These are phyloP conservation scores for Limonius californicus DNA, from an alignment of 1,140 invertebrate genomes.

Conservation along the genomic window DNA sequence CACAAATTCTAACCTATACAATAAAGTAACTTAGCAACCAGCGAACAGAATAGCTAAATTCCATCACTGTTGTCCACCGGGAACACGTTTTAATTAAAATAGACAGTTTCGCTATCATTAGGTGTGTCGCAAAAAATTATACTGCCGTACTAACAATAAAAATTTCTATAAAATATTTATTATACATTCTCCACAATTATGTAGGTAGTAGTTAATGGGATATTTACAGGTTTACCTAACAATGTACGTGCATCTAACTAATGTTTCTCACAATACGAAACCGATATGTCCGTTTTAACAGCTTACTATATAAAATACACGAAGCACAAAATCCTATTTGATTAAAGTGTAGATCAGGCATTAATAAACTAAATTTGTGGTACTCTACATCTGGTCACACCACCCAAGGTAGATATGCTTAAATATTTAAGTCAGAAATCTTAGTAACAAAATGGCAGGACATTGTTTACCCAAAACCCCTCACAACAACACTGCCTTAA, in stretches of 20 bases:
- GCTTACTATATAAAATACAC: no score
- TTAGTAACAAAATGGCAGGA: no score
- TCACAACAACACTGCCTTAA: no score
- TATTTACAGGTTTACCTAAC: conserved; percentile 7
- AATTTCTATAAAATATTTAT: conserved; percentile 3
- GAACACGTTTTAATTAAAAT: not conserved
- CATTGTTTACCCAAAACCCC: no score
- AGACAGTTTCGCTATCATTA: not conserved
- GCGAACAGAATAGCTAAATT: conserved; percentile 44
- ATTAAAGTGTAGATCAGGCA: no score
- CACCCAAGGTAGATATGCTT: no score
- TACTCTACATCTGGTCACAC: no score
- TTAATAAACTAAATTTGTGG: no score
- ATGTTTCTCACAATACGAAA: conserved; percentile 6
- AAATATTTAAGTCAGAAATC: no score
- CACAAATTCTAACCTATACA: conserved; percentile 35
- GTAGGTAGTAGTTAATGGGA: not conserved
- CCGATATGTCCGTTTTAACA: not conserved
- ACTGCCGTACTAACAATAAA: not conserved
- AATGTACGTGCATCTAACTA: conserved; percentile 7
- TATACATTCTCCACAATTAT: not conserved
- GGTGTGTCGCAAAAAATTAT: not conserved
- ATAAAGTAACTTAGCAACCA: conserved; percentile 34
- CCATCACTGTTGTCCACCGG: conserved; percentile 38
- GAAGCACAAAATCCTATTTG: no score